phyloP scores from a whole-genome alignment of 2,888 invertebrate species.

The Chymomyza fuscimana region DNA sequence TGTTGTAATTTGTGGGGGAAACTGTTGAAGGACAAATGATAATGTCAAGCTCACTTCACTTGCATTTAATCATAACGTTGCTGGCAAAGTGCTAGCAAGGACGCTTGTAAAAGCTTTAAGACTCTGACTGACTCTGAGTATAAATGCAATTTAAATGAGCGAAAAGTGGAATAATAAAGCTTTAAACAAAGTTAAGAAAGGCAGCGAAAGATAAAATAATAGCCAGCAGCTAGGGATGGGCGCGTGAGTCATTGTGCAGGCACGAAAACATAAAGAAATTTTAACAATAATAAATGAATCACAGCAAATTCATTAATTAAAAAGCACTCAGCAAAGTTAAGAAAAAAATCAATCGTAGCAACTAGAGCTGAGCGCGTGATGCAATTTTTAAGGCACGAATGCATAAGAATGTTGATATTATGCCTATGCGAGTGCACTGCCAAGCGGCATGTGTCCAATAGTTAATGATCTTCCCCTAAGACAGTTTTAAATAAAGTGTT shows the following conservation, averaged over 20 bases:
- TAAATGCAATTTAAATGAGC: constrained; percentile 63
- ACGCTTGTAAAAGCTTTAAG: not conserved
- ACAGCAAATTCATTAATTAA: not conserved
- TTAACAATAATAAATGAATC: too few species aligned
- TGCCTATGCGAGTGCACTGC: too few species aligned
- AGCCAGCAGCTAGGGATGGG: not conserved
- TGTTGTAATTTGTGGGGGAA: not conserved
- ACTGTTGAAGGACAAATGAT: not conserved
- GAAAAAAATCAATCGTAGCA: too few species aligned
- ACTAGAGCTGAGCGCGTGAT: too few species aligned
- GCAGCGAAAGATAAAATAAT: constrained; percentile 6
- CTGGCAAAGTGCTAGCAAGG: not conserved
- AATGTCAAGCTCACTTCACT: not conserved
- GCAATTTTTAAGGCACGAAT: too few species aligned
- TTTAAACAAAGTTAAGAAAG: constrained; percentile 55
- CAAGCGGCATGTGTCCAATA: too few species aligned
- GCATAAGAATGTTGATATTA: too few species aligned
- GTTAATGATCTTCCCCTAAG: too few species aligned
- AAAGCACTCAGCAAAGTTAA: not conserved
- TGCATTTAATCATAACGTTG: constrained; percentile 4
- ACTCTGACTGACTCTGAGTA: not conserved
- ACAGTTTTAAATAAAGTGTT: too few species aligned
- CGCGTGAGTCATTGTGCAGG: not conserved
- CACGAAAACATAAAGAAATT: too few species aligned
- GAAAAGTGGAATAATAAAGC: constrained; percentile 60